Base-by-base conservation (phyloP, 2,113 vertebrate genomes). In the Chlorodrepanis virens region DNA sequence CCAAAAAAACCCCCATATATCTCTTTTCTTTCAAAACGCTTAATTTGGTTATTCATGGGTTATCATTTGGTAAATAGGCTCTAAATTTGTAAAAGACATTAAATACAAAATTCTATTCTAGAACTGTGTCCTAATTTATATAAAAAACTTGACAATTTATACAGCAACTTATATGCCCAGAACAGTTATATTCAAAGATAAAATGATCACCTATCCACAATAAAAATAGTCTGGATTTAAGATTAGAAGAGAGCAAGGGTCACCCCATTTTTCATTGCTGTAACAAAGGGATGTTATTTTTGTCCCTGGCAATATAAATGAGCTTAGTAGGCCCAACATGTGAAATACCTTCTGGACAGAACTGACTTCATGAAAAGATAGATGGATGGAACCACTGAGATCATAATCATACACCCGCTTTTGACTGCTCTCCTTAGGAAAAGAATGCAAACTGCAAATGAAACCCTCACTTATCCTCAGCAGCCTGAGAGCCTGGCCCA, bases 291-390 rank as follows among this genome's bases (percentile, higher is more conserved):
- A 15, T 40, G 63, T n/a, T 93, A 93, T 87, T 90, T 90, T 85
- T 91, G 59, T 71, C 60, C 40, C 49, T 74, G 56, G 53, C 63
- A 83, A 33, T 83, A 61, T 37, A 90, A 90, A 76, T 27, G 11
- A 31, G 19, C 6, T 77, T n/a, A 59, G 40, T 70, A 68, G 49
- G 31, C 18, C 60, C 29, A 64, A 22, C 12, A 12, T 56, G 84
- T 68, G 86, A 92, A 97, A 96, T 95, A 88, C 82, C 65, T 91
- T 77, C n/a, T 47, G 40, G 86, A 85, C 90, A 92, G 90, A 76
- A 44, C 71, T 63, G 54, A 65, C 83, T 91, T 87, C 25, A 83
- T 40, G 75, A 37, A 92, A 89, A 91, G 87, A 82, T 4, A 35
- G 35, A 90, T 74, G 75, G 96, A 93, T 78, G 70, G 86, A 92